Evolutionary conservation across 2,888 invertebrate species (phyloP), one percentile per base, ranked within the genome.

Genomic region (Sinelater perroti): DNA sequence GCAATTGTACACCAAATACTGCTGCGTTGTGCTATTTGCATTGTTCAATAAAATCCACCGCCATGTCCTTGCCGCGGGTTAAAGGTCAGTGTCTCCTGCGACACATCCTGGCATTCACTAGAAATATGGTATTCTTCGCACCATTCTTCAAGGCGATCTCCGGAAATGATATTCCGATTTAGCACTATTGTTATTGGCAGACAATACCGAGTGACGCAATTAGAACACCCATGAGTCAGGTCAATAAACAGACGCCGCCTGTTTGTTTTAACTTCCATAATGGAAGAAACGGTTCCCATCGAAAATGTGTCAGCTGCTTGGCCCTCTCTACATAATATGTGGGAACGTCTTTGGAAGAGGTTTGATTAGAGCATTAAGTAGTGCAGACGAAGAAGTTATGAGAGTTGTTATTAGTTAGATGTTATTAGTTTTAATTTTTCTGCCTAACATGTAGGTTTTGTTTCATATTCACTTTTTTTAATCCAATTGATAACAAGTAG

Each of bases 121-220:
- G 20, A 56, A 42, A 44, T 28, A 14, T 35, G 30, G 26, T 30
- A 30, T 31, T 60, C 60, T 60, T 60, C 49, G 53, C 56, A 60
- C 56, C 20, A 60, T 60, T 56, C 59, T 56, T 51, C 35, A 51
- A 56, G 55, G 56, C 63, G 63, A 65, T 60, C 61, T 52, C 63
- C 61, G 65, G 65, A 65, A 65, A 63, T 65, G 65, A 63, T 63
- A 65, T 58, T 63, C 56, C 61, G 63, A 60, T 60, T 63, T 56
- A 56, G 24, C 50, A 47, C 60, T 51, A 63, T 65, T 65, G 65
- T 65, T 65, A 58, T 60, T 56, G 53, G 35, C 36, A 55, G 54
- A 60, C 60, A 60, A 60, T 60, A 55, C 46, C 35, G 35, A 24
- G 16, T 49, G 52, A 53, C 58, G 58, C 53, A 58, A 58, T 28